phyloP scores from a whole-genome alignment of 2,797 vertebrate species.

The Macrochelys suwanniensis region DNA sequence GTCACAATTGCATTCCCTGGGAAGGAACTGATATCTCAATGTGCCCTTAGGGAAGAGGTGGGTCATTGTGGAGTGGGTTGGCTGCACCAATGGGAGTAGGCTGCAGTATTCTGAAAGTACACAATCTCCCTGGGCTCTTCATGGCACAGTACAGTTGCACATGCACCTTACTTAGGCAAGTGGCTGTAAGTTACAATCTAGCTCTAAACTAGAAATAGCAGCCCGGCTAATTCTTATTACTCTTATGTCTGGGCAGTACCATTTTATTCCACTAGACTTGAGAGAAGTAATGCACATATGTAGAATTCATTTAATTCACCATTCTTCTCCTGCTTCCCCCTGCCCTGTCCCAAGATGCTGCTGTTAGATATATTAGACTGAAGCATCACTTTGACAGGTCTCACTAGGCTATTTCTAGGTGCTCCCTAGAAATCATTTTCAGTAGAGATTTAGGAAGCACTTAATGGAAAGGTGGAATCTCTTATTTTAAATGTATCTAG shows the following conservation, averaged over 20 bases:
- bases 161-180: neutral
- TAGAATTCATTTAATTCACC: neutral
- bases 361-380: neutral
- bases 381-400: neutral
- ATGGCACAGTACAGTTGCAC: neutral
- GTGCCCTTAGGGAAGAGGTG: neutral
- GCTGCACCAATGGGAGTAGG: neutral
- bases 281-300: constrained; percentile 23
- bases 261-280: constrained; percentile 19
- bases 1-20: neutral
- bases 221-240: neutral
- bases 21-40: neutral
- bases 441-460: neutral
- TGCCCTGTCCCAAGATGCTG: neutral
- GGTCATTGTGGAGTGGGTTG: neutral
- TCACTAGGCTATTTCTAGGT: neutral
- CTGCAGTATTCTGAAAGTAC: neutral
- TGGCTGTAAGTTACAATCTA: neutral
- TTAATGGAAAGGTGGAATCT: neutral
- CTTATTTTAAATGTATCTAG: neutral
- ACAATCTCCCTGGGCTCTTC: neutral
- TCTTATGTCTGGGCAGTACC: neutral
- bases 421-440: neutral
- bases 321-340: neutral
- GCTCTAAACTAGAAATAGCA: neutral